phyloP scores from a whole-genome alignment of 2,113 vertebrate species.

The Aegithalos caudatus region DNA sequence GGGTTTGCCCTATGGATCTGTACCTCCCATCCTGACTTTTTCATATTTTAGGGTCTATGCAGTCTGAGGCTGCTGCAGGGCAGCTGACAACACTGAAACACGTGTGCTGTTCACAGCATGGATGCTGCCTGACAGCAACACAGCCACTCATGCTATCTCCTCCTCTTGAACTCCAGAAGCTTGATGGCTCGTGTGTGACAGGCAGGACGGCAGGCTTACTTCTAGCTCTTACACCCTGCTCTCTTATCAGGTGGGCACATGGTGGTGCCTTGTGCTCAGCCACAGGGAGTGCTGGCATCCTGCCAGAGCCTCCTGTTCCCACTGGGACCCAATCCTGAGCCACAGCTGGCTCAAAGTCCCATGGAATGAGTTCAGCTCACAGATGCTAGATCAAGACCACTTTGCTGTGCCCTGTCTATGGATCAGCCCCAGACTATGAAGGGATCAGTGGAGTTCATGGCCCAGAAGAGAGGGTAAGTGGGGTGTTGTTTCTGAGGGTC shows the following conservation, averaged over 20 bases:
- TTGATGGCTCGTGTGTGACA: accelerated
- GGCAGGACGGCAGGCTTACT: accelerated
- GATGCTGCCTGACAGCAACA: not conserved
- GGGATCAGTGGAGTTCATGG: not conserved
- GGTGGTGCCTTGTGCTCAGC: not conserved
- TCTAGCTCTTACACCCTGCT: not conserved
- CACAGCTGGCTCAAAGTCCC: not conserved
- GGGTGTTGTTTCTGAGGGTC: not conserved
- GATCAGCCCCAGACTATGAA: not conserved
- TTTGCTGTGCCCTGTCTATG: not conserved
- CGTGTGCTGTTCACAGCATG: accelerated
- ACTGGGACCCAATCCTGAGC: not conserved
- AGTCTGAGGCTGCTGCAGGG: not conserved
- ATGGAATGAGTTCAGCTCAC: not conserved
- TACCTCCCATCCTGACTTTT: not conserved
- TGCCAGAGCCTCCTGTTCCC: not conserved
- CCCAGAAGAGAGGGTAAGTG: accelerated
- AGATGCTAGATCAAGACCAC: not conserved
- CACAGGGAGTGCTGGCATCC: not conserved
- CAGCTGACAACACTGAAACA: accelerated
- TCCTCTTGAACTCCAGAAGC: not conserved
- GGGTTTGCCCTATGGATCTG: not conserved
- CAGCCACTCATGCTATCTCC: accelerated
- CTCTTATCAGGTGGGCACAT: not conserved
- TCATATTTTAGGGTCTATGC: not conserved